A percentile compares a stretch with the other conserved stretches of the same genome.
Conservation (phyloP, 2,888 invertebrate genomes). For the Lycia hirtaria region DNA sequence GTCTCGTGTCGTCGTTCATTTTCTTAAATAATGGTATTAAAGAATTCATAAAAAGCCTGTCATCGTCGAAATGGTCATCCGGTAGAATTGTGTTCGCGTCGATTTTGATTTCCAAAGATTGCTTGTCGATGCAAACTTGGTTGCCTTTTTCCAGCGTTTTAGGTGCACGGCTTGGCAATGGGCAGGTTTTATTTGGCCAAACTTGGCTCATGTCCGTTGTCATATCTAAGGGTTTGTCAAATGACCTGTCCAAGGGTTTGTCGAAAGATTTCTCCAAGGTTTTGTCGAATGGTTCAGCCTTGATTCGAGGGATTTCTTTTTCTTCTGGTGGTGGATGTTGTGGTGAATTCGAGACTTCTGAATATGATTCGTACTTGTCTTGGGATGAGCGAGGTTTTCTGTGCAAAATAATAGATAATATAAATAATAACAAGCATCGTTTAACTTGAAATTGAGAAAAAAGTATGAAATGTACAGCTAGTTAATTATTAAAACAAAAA, state of each 20-base stretch:
- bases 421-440: too few species aligned
- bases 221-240: conserved; percentile 66
- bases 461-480: too few species aligned
- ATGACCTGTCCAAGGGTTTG: conserved; percentile 39
- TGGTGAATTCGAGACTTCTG: conserved; percentile 76
- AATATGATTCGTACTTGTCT: conserved; percentile 77
- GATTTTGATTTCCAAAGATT: conserved; percentile 71
- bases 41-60: conserved; percentile 77
- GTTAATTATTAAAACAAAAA: too few species aligned
- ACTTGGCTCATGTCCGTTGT: neutral
- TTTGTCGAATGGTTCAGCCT: conserved; percentile 64
- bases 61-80: conserved; percentile 77
- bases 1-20: conserved; percentile 76
- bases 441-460: too few species aligned
- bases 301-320: conserved; percentile 56
- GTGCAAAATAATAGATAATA: too few species aligned
- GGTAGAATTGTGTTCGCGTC: conserved; percentile 75
- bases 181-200: conserved; percentile 62
- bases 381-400: conserved; percentile 77
- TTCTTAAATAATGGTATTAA: conserved; percentile 75
- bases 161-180: conserved; percentile 25
- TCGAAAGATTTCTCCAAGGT: conserved; percentile 62
- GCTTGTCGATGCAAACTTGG: conserved; percentile 60
- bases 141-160: conserved; percentile 67
- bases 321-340: conserved; percentile 72